Conservation (phyloP, 2,113 vertebrate species). For the Argyrosomus japonicus region DNA sequence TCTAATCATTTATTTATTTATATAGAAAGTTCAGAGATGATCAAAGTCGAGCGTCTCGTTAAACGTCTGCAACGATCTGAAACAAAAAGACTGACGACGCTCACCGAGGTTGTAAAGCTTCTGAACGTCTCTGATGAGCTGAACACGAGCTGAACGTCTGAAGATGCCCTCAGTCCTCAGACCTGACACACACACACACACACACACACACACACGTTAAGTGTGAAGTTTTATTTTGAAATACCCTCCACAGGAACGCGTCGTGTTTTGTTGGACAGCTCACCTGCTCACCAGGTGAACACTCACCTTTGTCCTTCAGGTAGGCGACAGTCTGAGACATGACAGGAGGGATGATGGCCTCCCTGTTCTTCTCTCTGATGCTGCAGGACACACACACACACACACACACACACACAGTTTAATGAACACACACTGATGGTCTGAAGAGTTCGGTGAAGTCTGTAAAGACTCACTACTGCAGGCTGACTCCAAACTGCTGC, state of each 20-base stretch:
- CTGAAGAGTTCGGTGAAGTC: too few relatives aligned
- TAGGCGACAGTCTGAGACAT: conserved; percentile 85
- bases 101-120: conserved; percentile 89
- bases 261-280: too few relatives aligned
- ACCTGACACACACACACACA: conserved; percentile 73
- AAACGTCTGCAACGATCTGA: too few relatives aligned
- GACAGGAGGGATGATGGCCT: conserved; percentile 85
- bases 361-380: conserved; percentile 88
- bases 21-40: too few relatives aligned
- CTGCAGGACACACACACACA: conserved; percentile 56
- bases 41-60: too few relatives aligned
- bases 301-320: conserved; percentile 86
- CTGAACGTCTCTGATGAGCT: conserved; percentile 88
- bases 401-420: not conserved
- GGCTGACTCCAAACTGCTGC: conserved; percentile 92
- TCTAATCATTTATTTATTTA: too few relatives aligned
- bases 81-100: conserved; percentile 17
- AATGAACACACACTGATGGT: not conserved
- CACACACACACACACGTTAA: too few relatives aligned
- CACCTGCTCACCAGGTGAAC: not conserved
- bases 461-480: conserved; percentile 94
- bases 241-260: too few relatives aligned
- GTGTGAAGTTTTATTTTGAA: too few relatives aligned
- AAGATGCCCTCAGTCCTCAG: conserved; percentile 89
- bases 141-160: conserved; percentile 87